Conservation (phyloP, 2,113 vertebrate genomes). For the Eublepharis macularius region DNA sequence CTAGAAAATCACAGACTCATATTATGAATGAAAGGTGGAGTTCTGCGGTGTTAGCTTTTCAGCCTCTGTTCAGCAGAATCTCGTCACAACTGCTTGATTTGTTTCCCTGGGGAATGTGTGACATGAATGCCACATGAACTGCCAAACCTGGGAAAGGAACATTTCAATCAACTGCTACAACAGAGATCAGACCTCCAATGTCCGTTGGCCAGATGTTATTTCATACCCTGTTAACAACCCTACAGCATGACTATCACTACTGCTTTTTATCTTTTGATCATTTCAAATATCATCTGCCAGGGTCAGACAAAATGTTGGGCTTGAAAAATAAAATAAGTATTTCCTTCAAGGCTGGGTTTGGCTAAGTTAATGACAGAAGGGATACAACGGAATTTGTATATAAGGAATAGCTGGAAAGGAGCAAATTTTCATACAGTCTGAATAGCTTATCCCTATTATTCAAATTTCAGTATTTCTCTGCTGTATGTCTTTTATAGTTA, state of each 20-base stretch:
- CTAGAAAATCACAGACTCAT: neutral
- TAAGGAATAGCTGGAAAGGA: neutral
- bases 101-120: conserved; percentile 30
- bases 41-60: neutral
- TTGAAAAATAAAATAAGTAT: conserved; percentile 58
- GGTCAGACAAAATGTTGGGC: conserved; percentile 41
- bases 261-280: conserved; percentile 58
- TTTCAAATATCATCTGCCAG: conserved; percentile 36
- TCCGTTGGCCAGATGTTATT: conserved; percentile 44
- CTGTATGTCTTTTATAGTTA: neutral
- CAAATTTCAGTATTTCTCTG: neutral
- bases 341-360: conserved; percentile 39
- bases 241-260: conserved; percentile 57
- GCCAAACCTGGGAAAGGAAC: conserved; percentile 48
- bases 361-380: neutral
- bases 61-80: conserved; percentile 22
- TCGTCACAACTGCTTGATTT: conserved; percentile 33
- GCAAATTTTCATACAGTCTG: neutral
- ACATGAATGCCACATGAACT: conserved; percentile 56
- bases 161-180: conserved; percentile 60
- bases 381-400: conserved; percentile 9
- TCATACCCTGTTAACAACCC: conserved; percentile 63
- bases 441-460: neutral
- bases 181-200: conserved; percentile 15
- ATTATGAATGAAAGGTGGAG: neutral